Evolutionary conservation across 2,797 vertebrate genomes (phyloP).

Genomic region (Clamator glandarius): DNA sequence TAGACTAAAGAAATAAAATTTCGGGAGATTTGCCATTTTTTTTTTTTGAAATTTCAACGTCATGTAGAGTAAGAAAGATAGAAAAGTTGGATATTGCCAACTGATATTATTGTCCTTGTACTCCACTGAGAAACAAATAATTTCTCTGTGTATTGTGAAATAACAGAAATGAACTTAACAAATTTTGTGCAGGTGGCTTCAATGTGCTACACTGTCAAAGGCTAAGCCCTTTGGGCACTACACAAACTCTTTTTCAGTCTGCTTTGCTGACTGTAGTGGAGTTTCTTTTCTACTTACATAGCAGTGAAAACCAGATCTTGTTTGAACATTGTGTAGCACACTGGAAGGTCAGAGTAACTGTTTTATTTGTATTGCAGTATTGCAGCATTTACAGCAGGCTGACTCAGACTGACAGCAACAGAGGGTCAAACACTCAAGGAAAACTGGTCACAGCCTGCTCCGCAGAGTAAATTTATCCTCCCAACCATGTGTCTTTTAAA

Average conservation of each 20-base stretch:
- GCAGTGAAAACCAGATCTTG: not conserved
- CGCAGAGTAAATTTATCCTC: not conserved
- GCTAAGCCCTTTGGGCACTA: not conserved
- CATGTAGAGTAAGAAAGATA: not conserved
- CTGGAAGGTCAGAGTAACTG: not conserved
- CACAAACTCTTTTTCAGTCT: slow-evolving; percentile 8
- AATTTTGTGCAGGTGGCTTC: not conserved
- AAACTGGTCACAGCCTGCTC: not conserved
- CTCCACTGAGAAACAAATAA: not conserved
- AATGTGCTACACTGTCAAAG: not conserved
- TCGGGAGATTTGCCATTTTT: not conserved
- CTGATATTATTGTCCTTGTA: not conserved
- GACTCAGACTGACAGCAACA: not conserved
- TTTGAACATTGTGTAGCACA: not conserved
- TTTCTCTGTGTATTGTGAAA: not conserved
- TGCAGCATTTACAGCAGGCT: not conserved
- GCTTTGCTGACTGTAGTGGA: not conserved
- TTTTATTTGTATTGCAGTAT: not conserved
- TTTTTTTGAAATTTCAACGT: not conserved
- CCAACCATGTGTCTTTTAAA: not conserved
- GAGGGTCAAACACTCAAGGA: not conserved
- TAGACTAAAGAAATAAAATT: not conserved
- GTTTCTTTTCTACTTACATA: not conserved
- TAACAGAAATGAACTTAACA: not conserved
- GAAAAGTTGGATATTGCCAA: not conserved